A percentile compares a stretch with the other conserved stretches of the same genome.
Conservation (phyloP, 1,140 invertebrate species). For the Drosophila kurseongensis region DNA sequence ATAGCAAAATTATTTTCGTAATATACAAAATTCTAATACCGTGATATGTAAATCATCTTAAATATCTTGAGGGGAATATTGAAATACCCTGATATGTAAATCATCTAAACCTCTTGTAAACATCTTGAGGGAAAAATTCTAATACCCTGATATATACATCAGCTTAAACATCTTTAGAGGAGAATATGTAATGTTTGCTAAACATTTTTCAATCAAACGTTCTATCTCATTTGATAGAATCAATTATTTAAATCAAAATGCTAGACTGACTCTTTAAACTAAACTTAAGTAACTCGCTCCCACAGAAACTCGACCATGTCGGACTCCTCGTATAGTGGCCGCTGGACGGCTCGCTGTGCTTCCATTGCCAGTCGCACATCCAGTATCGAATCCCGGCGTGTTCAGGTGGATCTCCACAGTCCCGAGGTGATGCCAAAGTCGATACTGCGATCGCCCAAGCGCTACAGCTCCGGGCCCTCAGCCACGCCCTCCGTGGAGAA, state of each 20-base stretch:
- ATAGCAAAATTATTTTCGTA: too few relatives aligned
- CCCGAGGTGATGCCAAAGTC: constrained; percentile 78
- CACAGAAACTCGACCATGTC: constrained; percentile 81
- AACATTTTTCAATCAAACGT: too few relatives aligned
- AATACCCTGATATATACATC: too few relatives aligned
- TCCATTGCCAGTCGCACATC: constrained; percentile 80
- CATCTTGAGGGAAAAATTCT: too few relatives aligned
- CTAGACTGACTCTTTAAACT: neutral
- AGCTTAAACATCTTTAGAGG: too few relatives aligned
- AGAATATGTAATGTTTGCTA: too few relatives aligned
- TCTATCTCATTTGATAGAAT: too few relatives aligned
- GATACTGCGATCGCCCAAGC: constrained; percentile 75
- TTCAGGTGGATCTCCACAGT: constrained; percentile 82
- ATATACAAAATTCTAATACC: too few relatives aligned
- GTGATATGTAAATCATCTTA: too few relatives aligned
- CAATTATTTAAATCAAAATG: neutral
- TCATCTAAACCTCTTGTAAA: too few relatives aligned
- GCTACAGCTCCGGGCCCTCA: constrained; percentile 77
- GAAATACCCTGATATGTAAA: too few relatives aligned
- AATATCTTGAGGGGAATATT: too few relatives aligned
- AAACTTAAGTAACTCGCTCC: neutral
- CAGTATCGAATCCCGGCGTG: constrained; percentile 78
- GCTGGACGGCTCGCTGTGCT: constrained; percentile 78
- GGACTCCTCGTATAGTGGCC: constrained; percentile 81
- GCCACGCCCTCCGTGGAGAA: constrained; percentile 82